Evolutionary conservation across 2,113 vertebrate genomes (phyloP).

Genomic region (Larimichthys polyactis): DNA sequence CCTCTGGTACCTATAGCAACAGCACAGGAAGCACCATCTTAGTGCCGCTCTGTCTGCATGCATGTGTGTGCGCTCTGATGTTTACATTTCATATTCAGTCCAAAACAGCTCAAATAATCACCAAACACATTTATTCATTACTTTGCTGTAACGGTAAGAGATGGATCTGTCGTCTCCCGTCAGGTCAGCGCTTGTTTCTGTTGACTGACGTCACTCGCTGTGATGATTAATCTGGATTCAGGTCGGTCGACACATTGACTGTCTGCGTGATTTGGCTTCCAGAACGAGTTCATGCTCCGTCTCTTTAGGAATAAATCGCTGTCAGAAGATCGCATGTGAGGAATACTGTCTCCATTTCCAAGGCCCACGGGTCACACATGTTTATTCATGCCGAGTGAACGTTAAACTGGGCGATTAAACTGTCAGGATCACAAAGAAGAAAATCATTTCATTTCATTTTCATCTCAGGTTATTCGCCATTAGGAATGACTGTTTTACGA

Average conservation of each 20-base stretch:
- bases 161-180: background rate
- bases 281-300: background rate
- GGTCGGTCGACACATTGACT: constrained; percentile 18
- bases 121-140: background rate
- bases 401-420: background rate
- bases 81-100: constrained; percentile 9
- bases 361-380: background rate
- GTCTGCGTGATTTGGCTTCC: constrained; percentile 5
- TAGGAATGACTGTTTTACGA: background rate
- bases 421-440: background rate
- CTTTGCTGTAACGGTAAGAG: background rate
- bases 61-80: constrained; percentile 12
- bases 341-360: background rate
- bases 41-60: constrained; percentile 39
- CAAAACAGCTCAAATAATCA: background rate
- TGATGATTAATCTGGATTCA: constrained; percentile 17
- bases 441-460: background rate
- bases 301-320: background rate
- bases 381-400: constrained; percentile 10
- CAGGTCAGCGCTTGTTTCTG: background rate
- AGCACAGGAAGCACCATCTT: constrained; percentile 52
- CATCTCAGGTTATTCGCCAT: background rate
- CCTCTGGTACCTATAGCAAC: constrained; percentile 65
- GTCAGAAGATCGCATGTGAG: background rate
- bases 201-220: constrained; percentile 2